These are phyloP conservation scores for Lonchura striata DNA, from an alignment of 2,113 vertebrate genomes.

Conservation along the genomic window DNA sequence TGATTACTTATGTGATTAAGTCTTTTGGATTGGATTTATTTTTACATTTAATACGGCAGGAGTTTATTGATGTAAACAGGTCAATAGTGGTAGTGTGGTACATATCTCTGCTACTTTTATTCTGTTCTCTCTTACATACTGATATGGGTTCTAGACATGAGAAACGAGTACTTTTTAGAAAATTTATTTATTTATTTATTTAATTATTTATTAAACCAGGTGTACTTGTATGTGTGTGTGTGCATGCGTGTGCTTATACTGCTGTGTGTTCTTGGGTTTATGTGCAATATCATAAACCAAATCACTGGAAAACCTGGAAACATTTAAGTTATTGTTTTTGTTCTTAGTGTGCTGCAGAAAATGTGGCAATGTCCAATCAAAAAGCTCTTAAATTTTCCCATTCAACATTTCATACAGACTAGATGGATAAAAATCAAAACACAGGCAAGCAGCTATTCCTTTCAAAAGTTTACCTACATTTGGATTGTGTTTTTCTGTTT, in stretches of 20 bases:
- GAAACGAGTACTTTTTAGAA: background rate
- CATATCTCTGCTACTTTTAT: background rate
- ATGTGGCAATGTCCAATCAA: background rate
- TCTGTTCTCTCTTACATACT: background rate
- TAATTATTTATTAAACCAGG: background rate
- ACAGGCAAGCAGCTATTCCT: background rate
- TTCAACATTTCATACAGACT: background rate
- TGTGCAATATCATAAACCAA: background rate
- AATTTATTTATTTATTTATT: background rate
- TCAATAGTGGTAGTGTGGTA: background rate
- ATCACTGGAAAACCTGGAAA: background rate
- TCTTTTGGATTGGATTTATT: background rate
- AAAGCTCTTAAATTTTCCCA: background rate
- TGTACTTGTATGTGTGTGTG: background rate
- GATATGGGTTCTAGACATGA: background rate
- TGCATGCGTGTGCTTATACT: background rate
- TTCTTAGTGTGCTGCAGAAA: background rate
- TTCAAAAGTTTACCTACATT: background rate
- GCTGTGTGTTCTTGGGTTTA: background rate
- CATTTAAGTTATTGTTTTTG: background rate
- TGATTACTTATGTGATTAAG: background rate
- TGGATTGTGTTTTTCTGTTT: background rate
- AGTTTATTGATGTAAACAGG: background rate
- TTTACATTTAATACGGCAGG: background rate
- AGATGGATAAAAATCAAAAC: background rate